These are phyloP conservation scores for Sebastes baramenuke DNA, from an alignment of 2,797 vertebrate species.

Conservation along the genomic window DNA sequence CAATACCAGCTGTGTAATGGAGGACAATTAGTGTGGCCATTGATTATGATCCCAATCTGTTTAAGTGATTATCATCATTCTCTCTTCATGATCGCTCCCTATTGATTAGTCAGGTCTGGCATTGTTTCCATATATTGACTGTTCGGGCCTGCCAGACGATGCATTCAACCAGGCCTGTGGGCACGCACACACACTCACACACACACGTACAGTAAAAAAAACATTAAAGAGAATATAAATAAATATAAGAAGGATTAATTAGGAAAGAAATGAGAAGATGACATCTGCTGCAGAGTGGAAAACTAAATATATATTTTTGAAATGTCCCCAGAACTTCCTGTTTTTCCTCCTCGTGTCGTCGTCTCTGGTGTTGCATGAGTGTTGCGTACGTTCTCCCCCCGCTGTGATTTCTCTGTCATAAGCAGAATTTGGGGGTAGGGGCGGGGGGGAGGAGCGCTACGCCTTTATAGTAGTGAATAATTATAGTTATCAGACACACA, in stretches of 20 bases:
- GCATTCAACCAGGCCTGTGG: background rate
- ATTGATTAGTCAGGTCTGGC: conserved; percentile 66
- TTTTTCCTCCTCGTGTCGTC: background rate
- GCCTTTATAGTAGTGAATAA: conserved; percentile 43
- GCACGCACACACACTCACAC: background rate
- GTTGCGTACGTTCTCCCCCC: conserved; percentile 7
- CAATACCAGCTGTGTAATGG: conserved; percentile 25
- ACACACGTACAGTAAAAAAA: background rate
- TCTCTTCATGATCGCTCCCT: conserved; percentile 57
- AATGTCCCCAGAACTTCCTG: background rate
- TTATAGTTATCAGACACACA: conserved; percentile 51
- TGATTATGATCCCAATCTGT: conserved; percentile 60
- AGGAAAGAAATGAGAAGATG: background rate
- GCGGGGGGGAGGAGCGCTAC: background rate
- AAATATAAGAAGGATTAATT: background rate
- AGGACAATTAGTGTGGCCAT: conserved; percentile 56
- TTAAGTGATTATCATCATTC: conserved; percentile 60
- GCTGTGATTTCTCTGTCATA: conserved; percentile 24
- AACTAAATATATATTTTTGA: background rate
- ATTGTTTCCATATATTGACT: conserved; percentile 61
- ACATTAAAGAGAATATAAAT: background rate
- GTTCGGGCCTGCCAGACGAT: background rate
- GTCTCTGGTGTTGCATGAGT: conserved; percentile 7
- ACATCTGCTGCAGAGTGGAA: background rate
- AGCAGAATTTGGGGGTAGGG: background rate